Evolutionary conservation across 1,140 invertebrate species (phyloP).

Genomic region (Drosophila guanche): DNA sequence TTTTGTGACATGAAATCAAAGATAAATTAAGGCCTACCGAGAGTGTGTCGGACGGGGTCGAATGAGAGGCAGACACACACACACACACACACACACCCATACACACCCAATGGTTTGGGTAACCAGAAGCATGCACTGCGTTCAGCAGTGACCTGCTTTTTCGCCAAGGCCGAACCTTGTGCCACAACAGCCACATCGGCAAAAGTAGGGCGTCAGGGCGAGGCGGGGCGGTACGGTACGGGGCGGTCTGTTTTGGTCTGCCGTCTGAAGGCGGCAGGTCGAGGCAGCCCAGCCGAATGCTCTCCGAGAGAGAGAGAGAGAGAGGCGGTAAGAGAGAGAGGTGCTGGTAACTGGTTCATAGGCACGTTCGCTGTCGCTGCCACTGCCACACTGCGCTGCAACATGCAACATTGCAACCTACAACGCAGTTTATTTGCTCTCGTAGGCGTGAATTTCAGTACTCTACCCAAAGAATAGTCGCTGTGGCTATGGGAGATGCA

Average conservation of each 20-base stretch:
- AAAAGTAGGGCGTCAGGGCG: constrained; percentile 70
- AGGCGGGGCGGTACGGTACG: no score
- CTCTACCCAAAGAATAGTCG: background rate
- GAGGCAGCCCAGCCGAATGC: constrained; percentile 40
- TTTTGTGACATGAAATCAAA: constrained; percentile 9
- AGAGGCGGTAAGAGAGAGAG: constrained; percentile 9
- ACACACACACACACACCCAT: constrained; percentile 9
- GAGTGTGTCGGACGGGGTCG: no score
- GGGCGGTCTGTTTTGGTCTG: constrained; percentile 55
- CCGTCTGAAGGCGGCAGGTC: constrained; percentile 24
- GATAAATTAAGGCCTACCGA: background rate
- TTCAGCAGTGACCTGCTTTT: no score
- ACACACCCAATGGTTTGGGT: constrained; percentile 6
- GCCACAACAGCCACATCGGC: constrained; percentile 28
- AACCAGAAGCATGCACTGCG: no score
- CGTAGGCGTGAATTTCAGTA: constrained; percentile 16
- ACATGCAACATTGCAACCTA: constrained; percentile 13
- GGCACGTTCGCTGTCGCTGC: constrained; percentile 49
- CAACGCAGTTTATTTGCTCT: constrained; percentile 28
- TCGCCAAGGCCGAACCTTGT: constrained; percentile 80
- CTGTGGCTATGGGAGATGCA: background rate
- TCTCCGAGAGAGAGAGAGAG: constrained; percentile 12
- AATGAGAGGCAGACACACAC: constrained; percentile 9
- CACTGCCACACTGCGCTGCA: constrained; percentile 15
- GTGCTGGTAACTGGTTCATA: constrained; percentile 55